These are phyloP conservation scores for Geothlypis trichas DNA, from an alignment of 2,113 vertebrate genomes.

Conservation along the genomic window DNA sequence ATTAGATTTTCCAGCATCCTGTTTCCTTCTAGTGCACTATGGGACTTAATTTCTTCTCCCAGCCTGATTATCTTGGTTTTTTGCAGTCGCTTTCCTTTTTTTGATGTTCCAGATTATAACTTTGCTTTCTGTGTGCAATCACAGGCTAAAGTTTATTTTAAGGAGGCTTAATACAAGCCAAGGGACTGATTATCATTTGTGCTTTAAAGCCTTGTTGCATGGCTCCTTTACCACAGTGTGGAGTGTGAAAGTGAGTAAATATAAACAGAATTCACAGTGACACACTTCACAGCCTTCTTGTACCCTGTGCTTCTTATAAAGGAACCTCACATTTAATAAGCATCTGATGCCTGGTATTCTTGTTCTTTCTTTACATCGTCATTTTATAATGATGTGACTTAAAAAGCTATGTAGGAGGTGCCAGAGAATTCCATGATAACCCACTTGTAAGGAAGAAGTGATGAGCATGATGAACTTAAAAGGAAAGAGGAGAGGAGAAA, in stretches of 20 bases:
- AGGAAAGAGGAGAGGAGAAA: neutral
- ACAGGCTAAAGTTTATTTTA: neutral
- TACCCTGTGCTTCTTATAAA: neutral
- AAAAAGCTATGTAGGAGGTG: slow-evolving; percentile 27
- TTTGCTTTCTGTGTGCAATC: neutral
- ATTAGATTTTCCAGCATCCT: neutral
- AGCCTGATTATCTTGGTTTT: neutral
- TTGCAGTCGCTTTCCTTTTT: neutral
- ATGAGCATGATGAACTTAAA: neutral
- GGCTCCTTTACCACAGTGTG: neutral
- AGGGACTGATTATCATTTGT: neutral
- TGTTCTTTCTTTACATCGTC: neutral
- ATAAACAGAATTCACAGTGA: neutral
- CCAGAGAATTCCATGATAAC: slow-evolving; percentile 17
- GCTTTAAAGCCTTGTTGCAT: neutral
- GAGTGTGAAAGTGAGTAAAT: neutral
- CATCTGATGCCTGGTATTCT: neutral
- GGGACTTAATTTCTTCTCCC: neutral
- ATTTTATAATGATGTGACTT: slow-evolving; percentile 2
- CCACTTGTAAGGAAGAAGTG: neutral
- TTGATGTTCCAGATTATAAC: neutral
- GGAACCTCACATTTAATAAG: neutral
- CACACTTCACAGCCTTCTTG: neutral
- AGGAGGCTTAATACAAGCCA: neutral
- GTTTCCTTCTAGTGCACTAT: neutral